A percentile compares a stretch with the other conserved stretches of the same genome.
Evolutionary conservation across 1,140 invertebrate species (phyloP).

Genomic region (Saxidomus purpurata): DNA sequence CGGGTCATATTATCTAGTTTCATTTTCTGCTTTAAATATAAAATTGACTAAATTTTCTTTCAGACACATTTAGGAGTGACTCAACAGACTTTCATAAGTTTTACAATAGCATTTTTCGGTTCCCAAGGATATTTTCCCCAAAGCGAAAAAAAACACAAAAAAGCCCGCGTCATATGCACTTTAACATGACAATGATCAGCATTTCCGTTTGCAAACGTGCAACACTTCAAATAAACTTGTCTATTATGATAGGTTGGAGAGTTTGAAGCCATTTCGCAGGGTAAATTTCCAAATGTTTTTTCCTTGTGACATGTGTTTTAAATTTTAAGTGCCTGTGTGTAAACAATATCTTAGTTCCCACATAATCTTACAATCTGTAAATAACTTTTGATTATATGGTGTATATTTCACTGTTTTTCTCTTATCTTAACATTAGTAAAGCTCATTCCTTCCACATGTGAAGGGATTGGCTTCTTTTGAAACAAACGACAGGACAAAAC

Average conservation of each 20-base stretch:
- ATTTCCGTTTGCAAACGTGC: conserved; percentile 4
- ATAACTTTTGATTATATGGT: conserved; percentile 1
- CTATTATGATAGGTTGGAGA: not conserved
- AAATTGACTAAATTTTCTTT: not conserved
- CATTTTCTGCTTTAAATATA: too few relatives aligned
- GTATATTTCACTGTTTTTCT: conserved; percentile 4
- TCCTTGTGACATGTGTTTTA: conserved; percentile 50
- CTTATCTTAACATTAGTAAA: conserved; percentile 1
- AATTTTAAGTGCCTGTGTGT: conserved; percentile 7
- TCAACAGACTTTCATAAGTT: not conserved
- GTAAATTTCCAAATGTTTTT: conserved; percentile 22
- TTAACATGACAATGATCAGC: not conserved
- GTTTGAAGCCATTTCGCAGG: not conserved
- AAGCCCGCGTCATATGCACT: not conserved
- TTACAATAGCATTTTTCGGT: not conserved
- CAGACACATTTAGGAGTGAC: not conserved
- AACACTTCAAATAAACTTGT: conserved; percentile 37
- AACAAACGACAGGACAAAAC: not conserved
- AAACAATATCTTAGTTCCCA: conserved; percentile 38
- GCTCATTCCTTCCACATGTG: conserved; percentile 5
- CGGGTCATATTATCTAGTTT: too few relatives aligned
- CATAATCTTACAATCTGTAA: conserved; percentile 38
- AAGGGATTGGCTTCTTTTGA: not conserved
- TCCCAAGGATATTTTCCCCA: not conserved
- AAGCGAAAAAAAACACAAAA: not conserved